Evolutionary conservation across 2,797 vertebrate species (phyloP).

Genomic region (Cephalopachus bancanus): DNA sequence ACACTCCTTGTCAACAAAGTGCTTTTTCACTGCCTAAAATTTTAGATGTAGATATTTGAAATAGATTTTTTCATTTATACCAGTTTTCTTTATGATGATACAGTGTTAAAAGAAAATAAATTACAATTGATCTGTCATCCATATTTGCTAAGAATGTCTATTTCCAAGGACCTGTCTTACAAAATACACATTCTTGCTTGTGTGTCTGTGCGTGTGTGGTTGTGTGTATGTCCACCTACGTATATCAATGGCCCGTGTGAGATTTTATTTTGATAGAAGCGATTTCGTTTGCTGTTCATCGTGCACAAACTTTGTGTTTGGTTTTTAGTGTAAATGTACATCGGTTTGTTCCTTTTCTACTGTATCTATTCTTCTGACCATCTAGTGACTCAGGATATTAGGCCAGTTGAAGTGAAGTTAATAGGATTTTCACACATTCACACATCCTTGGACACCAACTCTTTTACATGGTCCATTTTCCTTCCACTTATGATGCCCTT

Average conservation of each 20-base stretch:
- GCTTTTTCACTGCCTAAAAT: slow-evolving; percentile 99
- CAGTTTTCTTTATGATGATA: slow-evolving; percentile 94
- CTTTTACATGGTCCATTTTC: slow-evolving; percentile 70
- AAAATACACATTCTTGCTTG: slow-evolving; percentile 89
- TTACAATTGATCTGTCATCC: slow-evolving; percentile 95
- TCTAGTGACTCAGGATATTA: slow-evolving; percentile 85
- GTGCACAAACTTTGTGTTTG: slow-evolving; percentile 82
- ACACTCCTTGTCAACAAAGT: slow-evolving; percentile 94
- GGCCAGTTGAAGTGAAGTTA: slow-evolving; percentile 82
- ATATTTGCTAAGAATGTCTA: slow-evolving; percentile 94
- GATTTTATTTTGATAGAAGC: slow-evolving; percentile 78
- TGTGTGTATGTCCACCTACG: slow-evolving; percentile 86
- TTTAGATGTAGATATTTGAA: slow-evolving; percentile 97
- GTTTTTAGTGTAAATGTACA: slow-evolving; percentile 85
- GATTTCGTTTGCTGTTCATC: slow-evolving; percentile 83
- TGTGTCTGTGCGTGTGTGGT: slow-evolving; percentile 85
- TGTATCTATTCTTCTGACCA: slow-evolving; percentile 80
- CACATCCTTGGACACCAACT: slow-evolving; percentile 72
- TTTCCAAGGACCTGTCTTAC: slow-evolving; percentile 90
- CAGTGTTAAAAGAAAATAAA: slow-evolving; percentile 95
- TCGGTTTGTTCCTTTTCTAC: slow-evolving; percentile 84
- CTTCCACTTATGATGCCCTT: slow-evolving; percentile 71
- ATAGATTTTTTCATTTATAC: slow-evolving; percentile 95
- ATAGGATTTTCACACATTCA: slow-evolving; percentile 73
- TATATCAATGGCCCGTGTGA: slow-evolving; percentile 82